These are phyloP conservation scores for Hanleya hanleyi DNA, from an alignment of 2,888 invertebrate species.

Conservation along the genomic window DNA sequence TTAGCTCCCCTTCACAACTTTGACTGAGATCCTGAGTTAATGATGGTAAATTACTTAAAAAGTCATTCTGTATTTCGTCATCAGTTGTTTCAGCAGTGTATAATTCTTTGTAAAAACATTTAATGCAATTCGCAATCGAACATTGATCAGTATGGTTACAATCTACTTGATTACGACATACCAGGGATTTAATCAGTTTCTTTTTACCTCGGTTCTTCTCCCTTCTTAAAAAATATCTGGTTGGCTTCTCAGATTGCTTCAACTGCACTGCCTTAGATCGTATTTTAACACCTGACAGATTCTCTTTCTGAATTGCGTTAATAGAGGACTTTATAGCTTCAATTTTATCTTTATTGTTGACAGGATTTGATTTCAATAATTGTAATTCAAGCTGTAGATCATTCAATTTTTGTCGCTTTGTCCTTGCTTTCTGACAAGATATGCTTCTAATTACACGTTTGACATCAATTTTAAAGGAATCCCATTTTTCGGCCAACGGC, in stretches of 20 bases:
- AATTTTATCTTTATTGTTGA: too few relatives aligned
- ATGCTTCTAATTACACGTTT: background rate
- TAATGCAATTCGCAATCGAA: background rate
- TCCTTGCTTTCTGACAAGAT: background rate
- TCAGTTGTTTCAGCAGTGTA: background rate
- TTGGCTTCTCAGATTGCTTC: background rate
- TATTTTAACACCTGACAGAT: too few relatives aligned
- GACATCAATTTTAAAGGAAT: background rate
- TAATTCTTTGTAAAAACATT: background rate
- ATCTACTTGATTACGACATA: background rate
- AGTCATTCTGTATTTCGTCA: background rate
- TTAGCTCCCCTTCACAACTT: too few relatives aligned
- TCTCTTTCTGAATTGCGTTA: too few relatives aligned
- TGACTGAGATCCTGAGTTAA: too few relatives aligned
- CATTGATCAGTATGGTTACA: background rate
- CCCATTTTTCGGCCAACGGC: background rate
- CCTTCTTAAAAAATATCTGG: background rate
- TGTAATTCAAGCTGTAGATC: too few relatives aligned
- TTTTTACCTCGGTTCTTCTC: background rate
- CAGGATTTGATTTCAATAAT: too few relatives aligned
- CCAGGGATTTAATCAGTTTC: background rate
- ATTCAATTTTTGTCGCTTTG: too few relatives aligned
- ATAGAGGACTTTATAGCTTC: too few relatives aligned
- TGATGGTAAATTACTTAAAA: background rate
- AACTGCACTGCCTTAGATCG: too few relatives aligned